Percentiles rank a stretch among this genome's conserved stretches.
Conservation (phyloP, 2,888 invertebrate species). For the Agrochola circellaris region DNA sequence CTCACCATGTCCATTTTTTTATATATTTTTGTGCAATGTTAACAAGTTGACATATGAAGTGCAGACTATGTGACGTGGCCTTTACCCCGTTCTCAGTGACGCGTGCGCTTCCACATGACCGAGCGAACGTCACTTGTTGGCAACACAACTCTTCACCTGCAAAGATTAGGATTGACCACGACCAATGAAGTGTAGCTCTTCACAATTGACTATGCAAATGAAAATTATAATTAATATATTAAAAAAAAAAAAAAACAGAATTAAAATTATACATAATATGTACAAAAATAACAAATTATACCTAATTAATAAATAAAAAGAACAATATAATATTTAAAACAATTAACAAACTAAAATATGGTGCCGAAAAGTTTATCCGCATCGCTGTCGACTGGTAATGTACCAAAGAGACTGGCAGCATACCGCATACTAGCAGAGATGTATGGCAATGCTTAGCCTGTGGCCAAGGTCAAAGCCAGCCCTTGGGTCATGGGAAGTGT, state of each 20-base stretch:
- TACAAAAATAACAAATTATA: not conserved
- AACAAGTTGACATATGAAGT: slow-evolving; percentile 26
- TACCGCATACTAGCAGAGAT: no score
- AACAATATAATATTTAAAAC: not conserved
- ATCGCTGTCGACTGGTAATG: not conserved
- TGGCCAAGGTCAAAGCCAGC: not conserved
- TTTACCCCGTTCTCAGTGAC: slow-evolving; percentile 55
- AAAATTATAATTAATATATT: not conserved
- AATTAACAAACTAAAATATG: not conserved
- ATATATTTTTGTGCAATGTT: not conserved
- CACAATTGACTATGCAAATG: not conserved
- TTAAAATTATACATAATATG: no score
- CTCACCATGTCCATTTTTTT: not conserved
- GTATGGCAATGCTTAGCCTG: not conserved
- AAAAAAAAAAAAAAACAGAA: not conserved
- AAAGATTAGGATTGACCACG: slow-evolving; percentile 7
- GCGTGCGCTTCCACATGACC: slow-evolving; percentile 57
- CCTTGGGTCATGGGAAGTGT: not conserved
- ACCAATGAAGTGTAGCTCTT: not conserved
- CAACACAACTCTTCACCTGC: slow-evolving; percentile 55
- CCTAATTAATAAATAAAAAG: not conserved
- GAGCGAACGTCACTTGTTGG: slow-evolving; percentile 66
- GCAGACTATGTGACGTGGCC: slow-evolving; percentile 40
- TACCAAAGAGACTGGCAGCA: not conserved
- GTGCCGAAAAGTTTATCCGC: not conserved